Conservation (phyloP, 2,888 invertebrate genomes). For the Agriotes lineatus region DNA sequence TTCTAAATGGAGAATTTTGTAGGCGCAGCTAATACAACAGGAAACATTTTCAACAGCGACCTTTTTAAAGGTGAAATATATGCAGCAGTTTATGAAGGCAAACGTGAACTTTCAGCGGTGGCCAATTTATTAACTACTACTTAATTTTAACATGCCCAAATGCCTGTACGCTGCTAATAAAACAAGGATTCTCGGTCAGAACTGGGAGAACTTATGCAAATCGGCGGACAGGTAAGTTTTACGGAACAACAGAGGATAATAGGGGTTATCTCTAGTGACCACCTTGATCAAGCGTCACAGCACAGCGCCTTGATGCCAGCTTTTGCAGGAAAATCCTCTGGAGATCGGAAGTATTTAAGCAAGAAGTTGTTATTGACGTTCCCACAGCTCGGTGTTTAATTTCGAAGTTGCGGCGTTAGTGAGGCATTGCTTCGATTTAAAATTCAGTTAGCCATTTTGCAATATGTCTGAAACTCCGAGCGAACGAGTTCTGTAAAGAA, state of each 20-base stretch:
- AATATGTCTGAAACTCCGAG: too few species aligned
- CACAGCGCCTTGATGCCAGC: not conserved
- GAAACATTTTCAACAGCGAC: too few species aligned
- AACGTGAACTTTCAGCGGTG: too few species aligned
- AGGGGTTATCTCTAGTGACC: slow-evolving; percentile 18
- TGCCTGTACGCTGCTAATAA: too few species aligned
- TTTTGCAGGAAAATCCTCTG: not conserved
- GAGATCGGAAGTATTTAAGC: not conserved
- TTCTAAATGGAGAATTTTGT: too few species aligned
- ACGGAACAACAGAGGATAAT: slow-evolving; percentile 6
- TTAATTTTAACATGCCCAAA: not conserved
- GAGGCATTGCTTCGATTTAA: not conserved
- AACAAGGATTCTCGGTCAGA: too few species aligned
- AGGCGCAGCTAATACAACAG: too few species aligned
- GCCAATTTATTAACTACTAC: too few species aligned
- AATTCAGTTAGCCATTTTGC: too few species aligned
- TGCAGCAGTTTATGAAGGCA: too few species aligned
- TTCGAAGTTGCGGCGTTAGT: not conserved
- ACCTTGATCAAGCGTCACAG: slow-evolving; percentile 8
- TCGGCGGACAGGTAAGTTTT: slow-evolving; percentile 1
- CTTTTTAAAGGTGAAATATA: too few species aligned
- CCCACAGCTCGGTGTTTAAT: not conserved
- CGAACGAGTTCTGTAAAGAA: too few species aligned
- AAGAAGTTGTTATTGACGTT: slow-evolving; percentile 15
- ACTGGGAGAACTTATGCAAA: not conserved